phyloP scores from a whole-genome alignment of 2,113 vertebrate species.

The Himantopus leucocephalus region DNA sequence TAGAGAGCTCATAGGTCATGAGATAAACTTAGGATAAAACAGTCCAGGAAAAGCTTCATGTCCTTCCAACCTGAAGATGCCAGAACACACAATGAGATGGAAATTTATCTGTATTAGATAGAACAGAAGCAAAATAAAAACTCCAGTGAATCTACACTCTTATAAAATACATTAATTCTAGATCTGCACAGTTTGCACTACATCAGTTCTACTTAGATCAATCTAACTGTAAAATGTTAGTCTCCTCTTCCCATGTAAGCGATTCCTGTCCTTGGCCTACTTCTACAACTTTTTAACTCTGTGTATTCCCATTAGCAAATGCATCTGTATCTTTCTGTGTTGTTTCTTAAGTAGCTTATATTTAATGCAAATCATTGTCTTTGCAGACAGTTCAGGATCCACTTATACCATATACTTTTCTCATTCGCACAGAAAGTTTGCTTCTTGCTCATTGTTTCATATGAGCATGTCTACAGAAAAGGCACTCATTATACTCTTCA shows the following conservation, averaged over 20 bases:
- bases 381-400: background rate
- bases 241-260: background rate
- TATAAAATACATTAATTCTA: background rate
- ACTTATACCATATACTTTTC: background rate
- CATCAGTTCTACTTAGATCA: background rate
- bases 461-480: background rate
- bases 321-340: background rate
- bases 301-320: background rate
- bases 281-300: background rate
- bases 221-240: background rate
- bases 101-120: background rate
- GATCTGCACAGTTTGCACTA: background rate
- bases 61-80: background rate
- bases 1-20: constrained; percentile 21
- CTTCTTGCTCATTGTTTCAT: background rate
- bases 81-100: background rate
- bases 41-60: background rate
- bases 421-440: background rate
- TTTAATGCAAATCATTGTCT: background rate
- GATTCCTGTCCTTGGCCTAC: background rate
- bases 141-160: background rate
- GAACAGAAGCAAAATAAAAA: background rate
- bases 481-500: background rate
- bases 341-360: background rate
- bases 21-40: constrained; percentile 28